Base-by-base conservation (phyloP, 2,888 invertebrate genomes). In the Morpho helenor region DNA sequence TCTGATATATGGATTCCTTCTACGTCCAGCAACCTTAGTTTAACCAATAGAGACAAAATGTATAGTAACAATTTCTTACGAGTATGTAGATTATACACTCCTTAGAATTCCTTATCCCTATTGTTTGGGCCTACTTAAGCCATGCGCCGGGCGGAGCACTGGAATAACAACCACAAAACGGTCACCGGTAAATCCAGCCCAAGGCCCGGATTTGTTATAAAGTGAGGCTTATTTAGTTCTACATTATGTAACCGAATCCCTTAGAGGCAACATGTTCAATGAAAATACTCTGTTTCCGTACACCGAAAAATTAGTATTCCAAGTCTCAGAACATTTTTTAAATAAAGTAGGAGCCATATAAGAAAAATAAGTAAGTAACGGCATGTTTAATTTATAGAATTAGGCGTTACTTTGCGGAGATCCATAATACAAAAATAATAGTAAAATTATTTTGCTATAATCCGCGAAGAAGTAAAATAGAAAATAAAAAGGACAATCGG, bases 161-260 rank as follows among this genome's bases (percentile, higher is more conserved):
- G 76, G 80, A 83, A 86, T 86, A 85, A 85, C 85, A 84, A 83
- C 80, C 79, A 76, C 77, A 76, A 76, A 80, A 80, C 80, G 84
- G 84, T 83, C 84, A 80, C 80, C 73, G 79, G 79, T 76, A 83
- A 86, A 85, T 85, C 86, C 84, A 76, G 77, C 78, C 77, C 76
- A 68, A 80, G 81, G 76, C 79, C 77, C 74, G 85, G 86, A 87
- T 87, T 86, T 85, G 84, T 82, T 74, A 82, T 81, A 82, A 81
- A 85, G 84, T 82, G 77, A 75, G 79, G 84, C 80, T 84, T 53
- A 53, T 53, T 22, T 16, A 41, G 46, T 79, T 75, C 75, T 76
- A 82, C 75, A 77, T 81, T 80, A 80, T 80, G 81, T 79, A 76
- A 69, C 69, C 77, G 73, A 79, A 82, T 79, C 78, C 79, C 73